Conservation (phyloP, 2,113 vertebrate species). For the Sinocyclocheilus rhinocerous region DNA sequence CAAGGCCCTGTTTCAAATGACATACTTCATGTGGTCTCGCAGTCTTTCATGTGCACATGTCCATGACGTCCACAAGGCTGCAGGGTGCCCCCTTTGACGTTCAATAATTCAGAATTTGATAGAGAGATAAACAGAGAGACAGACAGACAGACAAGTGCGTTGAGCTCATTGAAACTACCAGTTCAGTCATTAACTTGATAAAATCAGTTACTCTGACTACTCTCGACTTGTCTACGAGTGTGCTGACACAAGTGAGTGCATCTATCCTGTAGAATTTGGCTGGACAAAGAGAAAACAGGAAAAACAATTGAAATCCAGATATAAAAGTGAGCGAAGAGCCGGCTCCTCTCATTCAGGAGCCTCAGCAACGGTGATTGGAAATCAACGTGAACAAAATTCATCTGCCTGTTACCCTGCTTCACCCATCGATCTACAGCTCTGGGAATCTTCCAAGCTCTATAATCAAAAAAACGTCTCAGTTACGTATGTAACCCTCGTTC, state of each 20-base stretch:
- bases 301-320: not conserved
- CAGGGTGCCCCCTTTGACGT: not conserved
- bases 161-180: not conserved
- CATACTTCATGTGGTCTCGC: not conserved
- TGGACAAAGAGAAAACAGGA: not conserved
- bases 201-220: not conserved
- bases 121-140: not conserved
- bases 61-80: not conserved
- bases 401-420: not conserved
- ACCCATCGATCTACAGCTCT: not conserved
- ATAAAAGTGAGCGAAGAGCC: not conserved
- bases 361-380: not conserved
- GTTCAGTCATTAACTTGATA: not conserved
- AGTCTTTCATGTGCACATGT: no score
- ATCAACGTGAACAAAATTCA: slow-evolving; percentile 17
- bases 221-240: not conserved
- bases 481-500: no score
- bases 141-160: not conserved
- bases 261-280: not conserved
- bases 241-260: slow-evolving; percentile 3
- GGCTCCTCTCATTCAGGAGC: not conserved
- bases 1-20: not conserved
- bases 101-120: not conserved
- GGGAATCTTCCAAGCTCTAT: slow-evolving; percentile 8
- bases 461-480: slow-evolving; percentile 17